A percentile compares a stretch with the other conserved stretches of the same genome.
Evolutionary conservation across 1,140 invertebrate species (phyloP).

Genomic region (Drosophila ohnishii): DNA sequence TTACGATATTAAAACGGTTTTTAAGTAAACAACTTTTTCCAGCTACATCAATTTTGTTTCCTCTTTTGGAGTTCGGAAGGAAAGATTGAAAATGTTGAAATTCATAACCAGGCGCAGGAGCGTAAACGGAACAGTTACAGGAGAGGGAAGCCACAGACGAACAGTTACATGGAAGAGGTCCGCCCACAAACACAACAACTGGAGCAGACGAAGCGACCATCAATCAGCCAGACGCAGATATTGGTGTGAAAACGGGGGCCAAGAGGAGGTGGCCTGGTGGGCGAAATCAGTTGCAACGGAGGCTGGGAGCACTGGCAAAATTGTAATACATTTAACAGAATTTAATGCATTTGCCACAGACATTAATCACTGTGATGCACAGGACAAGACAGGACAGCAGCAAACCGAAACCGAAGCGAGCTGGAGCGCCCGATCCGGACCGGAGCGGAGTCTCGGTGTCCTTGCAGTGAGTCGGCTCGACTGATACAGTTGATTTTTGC

Average conservation of each 20-base stretch:
- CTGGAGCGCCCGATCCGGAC: conserved; percentile 2
- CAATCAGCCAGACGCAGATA: conserved; percentile 76
- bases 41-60: background rate
- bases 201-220: conserved; percentile 65
- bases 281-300: conserved; percentile 13
- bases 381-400: conserved; percentile 65
- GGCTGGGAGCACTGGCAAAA: conserved; percentile 61
- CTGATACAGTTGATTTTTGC: conserved; percentile 72
- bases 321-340: conserved; percentile 83
- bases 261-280: conserved; percentile 1
- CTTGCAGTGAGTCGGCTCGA: conserved; percentile 51
- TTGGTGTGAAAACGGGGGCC: conserved; percentile 67
- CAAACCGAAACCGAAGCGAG: conserved; percentile 42
- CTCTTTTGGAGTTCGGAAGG: conserved; percentile 2
- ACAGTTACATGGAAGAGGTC: conserved; percentile 50
- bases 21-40: background rate
- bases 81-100: conserved; percentile 57
- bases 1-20: background rate
- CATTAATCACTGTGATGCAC: conserved; percentile 82
- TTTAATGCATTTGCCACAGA: conserved; percentile 83
- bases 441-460: conserved; percentile 20
- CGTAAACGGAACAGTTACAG: conserved; percentile 2
- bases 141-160: conserved; percentile 48
- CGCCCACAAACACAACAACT: conserved; percentile 51
- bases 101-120: conserved; percentile 61